Evolutionary conservation across 2,888 invertebrate genomes (phyloP), one percentile per base, ranked within the genome.

Genomic region (Drosophila lutescens): DNA sequence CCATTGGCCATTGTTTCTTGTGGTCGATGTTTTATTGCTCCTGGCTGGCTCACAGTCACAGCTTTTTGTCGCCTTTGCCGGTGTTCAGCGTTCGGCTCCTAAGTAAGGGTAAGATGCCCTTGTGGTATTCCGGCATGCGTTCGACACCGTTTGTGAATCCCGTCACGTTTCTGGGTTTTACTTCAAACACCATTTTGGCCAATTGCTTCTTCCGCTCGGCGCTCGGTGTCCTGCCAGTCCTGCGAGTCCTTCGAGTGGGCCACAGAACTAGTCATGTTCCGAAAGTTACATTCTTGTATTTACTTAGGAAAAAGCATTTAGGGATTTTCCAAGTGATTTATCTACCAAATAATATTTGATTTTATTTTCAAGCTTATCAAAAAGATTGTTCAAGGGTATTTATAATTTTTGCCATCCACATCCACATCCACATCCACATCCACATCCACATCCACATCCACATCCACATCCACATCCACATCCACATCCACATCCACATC

Each of bases 131-230:
- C 17, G 61, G 43, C 73, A 65, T 72, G 72, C 73, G 73, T 73
- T 73, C 57, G 43, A 20, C 74, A 43, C n/a, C 43, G 46, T 67
- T 73, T 78, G 71, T 34, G 59, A 88, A 83, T 68, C 83, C 77
- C 73, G 83, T 84, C 84, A 88, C 84, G 86, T 88, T 80, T 74
- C 60, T 62, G 86, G 83, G 63, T 76, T 83, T 88, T 73, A 74
- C 75, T 83, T 79, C 61, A 79, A 83, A 82, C 78, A 69, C 78
- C 78, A 83, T 83, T 83, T 67, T 82, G 86, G 74, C 86, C 83
- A 87, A 83, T 87, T 79, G 82, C 78, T 66, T 69, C 74, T 74
- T 72, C 71, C 74, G 63, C 20, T n/a, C 34, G 50, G 59, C n/a
- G 13, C 30, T 4, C 60, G 36, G 12, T 30, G 20, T 20, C 20